Percentiles rank a stretch among this genome's conserved stretches.
phyloP scores from a whole-genome alignment of 2,113 vertebrate species.

The Chloropsis cyanopogon region DNA sequence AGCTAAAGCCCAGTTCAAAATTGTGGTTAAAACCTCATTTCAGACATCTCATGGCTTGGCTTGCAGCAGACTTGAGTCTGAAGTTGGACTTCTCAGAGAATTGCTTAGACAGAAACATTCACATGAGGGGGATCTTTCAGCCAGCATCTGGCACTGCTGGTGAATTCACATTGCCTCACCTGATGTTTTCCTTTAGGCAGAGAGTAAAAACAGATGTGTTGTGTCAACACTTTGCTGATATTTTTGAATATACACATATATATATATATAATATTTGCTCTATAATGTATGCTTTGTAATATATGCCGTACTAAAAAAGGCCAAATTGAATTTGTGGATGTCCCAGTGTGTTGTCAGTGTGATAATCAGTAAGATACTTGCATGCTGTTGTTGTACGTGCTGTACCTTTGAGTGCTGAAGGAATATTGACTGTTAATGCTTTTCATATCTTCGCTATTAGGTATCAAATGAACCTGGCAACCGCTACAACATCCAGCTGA shows the following conservation, averaged over 20 bases:
- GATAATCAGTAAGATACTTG: background rate
- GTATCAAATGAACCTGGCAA: constrained; percentile 98
- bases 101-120: background rate
- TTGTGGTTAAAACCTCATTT: background rate
- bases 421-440: background rate
- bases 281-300: background rate
- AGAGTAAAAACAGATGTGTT: background rate
- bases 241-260: background rate
- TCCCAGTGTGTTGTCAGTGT: background rate
- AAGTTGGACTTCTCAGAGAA: background rate
- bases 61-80: background rate
- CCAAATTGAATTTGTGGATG: background rate
- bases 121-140: rapidly evolving
- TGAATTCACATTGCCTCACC: background rate
- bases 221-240: background rate
- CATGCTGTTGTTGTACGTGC: background rate
- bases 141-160: background rate
- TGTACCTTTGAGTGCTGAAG: background rate
- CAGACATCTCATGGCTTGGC: background rate
- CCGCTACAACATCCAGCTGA: constrained; percentile 99
- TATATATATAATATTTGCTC: no score
- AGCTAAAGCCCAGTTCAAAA: background rate
- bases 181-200: background rate
- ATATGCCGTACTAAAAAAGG: background rate
- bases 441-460: constrained; percentile 66